Conservation (phyloP, 2,797 vertebrate genomes). For the Danio jaintianensis region DNA sequence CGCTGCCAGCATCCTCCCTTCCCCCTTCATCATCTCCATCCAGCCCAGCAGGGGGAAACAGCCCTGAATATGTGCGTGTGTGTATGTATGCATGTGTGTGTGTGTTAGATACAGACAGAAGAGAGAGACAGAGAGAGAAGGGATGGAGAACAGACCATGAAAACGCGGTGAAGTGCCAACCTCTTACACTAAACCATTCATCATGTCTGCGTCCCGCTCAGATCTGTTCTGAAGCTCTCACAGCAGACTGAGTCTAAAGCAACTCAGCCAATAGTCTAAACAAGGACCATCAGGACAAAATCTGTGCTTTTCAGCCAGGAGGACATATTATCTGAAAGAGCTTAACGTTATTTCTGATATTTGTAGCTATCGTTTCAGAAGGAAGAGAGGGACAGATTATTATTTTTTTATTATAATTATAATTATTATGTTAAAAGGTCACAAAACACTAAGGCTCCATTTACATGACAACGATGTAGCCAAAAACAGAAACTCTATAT, state of each 20-base stretch:
- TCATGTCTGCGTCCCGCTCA: slow-evolving; percentile 43
- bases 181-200: slow-evolving; percentile 47
- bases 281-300: slow-evolving; percentile 8
- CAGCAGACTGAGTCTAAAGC: slow-evolving; percentile 31
- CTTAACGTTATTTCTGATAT: background rate
- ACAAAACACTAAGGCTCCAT: too few relatives aligned
- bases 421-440: too few relatives aligned
- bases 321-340: background rate
- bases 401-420: too few relatives aligned
- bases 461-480: too few relatives aligned
- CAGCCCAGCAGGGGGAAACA: slow-evolving; percentile 61
- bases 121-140: background rate
- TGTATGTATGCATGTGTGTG: background rate
- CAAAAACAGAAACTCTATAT: too few relatives aligned
- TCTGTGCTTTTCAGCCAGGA: background rate
- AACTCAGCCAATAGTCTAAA: slow-evolving; percentile 33
- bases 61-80: background rate
- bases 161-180: slow-evolving; percentile 34
- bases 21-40: slow-evolving; percentile 34
- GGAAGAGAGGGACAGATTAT: background rate
- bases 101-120: background rate
- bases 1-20: slow-evolving; percentile 43
- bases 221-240: slow-evolving; percentile 46
- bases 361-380: background rate
- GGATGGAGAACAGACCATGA: slow-evolving; percentile 18